These are phyloP conservation scores for Anticlea derivata DNA, from an alignment of 2,888 invertebrate species.

Conservation along the genomic window DNA sequence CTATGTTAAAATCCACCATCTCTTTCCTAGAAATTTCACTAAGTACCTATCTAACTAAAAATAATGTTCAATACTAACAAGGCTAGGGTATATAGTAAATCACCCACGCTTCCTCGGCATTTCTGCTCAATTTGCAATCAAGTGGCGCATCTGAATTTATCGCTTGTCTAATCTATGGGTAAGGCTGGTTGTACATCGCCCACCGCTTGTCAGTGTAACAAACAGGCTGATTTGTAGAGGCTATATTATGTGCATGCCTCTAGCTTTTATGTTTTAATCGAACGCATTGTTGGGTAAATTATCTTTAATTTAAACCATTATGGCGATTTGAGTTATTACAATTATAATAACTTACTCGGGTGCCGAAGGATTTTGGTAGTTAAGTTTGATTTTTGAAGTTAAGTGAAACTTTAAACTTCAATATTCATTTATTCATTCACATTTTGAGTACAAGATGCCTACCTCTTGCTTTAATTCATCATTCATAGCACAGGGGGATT, in stretches of 20 bases:
- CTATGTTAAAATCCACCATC: not conserved
- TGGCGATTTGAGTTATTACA: too few relatives aligned
- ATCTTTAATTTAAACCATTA: not conserved
- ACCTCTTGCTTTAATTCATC: too few relatives aligned
- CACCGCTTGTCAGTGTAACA: conserved; percentile 41
- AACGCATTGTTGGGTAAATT: conserved; percentile 13
- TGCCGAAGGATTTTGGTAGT: too few relatives aligned
- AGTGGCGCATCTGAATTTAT: conserved; percentile 31
- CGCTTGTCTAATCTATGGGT: conserved; percentile 38
- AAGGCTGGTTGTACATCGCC: conserved; percentile 42
- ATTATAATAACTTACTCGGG: too few relatives aligned
- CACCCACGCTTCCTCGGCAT: conserved; percentile 21
- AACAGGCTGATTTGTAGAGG: conserved; percentile 42
- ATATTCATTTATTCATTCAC: too few relatives aligned
- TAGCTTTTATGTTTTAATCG: conserved; percentile 28
- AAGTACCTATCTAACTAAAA: not conserved
- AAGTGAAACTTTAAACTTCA: too few relatives aligned
- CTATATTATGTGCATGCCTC: conserved; percentile 41
- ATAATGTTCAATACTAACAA: conserved; percentile 7
- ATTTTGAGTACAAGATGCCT: too few relatives aligned
- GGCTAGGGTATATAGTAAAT: not conserved
- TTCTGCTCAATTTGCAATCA: conserved; percentile 29
- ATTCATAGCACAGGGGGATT: too few relatives aligned
- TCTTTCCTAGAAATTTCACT: not conserved
- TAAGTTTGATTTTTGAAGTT: too few relatives aligned